phyloP scores from a whole-genome alignment of 1,140 invertebrate genomes.

The Drosophila auraria region DNA sequence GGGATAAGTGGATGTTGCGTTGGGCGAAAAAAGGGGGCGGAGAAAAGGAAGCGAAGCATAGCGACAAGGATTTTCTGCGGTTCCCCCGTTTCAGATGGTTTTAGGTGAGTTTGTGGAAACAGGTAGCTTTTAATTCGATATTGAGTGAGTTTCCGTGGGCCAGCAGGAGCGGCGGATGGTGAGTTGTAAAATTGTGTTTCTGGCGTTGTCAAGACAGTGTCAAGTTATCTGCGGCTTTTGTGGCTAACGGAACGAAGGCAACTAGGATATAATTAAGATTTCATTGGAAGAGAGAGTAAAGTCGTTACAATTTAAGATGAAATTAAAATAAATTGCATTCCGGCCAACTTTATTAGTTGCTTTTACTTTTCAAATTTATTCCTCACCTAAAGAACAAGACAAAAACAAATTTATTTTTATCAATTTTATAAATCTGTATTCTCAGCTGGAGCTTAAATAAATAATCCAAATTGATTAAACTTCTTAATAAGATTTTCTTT shows the following conservation, averaged over 20 bases:
- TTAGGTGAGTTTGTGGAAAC: conserved; percentile 60
- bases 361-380: not conserved
- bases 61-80: conserved; percentile 51
- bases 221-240: conserved; percentile 39
- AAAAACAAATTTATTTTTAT: not conserved
- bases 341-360: not conserved
- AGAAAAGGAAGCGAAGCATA: conserved; percentile 8
- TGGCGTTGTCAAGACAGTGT: conserved; percentile 18
- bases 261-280: conserved; percentile 29
- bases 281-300: not conserved
- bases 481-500: not conserved
- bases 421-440: not conserved
- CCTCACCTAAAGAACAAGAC: not conserved
- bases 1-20: conserved; percentile 23
- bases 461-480: not conserved
- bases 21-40: not conserved
- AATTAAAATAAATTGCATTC: conserved; percentile 3
- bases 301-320: not conserved
- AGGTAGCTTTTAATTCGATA: conserved; percentile 65
- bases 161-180: not conserved
- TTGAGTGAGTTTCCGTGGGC: conserved; percentile 29
- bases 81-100: conserved; percentile 55
- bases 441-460: not conserved
- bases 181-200: conserved; percentile 27
- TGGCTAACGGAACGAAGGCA: conserved; percentile 25